Base-by-base conservation (phyloP, 2,888 invertebrate species). In the Erebia ligea region DNA sequence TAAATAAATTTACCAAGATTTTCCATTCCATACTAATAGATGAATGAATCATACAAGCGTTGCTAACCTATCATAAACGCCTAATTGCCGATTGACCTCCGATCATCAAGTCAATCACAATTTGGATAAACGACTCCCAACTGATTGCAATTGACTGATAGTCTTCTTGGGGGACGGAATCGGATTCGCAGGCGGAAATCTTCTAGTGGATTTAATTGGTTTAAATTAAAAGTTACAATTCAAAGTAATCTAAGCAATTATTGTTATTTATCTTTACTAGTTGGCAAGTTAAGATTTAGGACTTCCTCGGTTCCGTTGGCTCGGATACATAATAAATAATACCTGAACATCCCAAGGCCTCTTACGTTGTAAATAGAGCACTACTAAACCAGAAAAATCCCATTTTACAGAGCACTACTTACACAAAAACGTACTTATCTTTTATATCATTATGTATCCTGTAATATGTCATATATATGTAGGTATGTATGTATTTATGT, bases 41-140 rank as follows among this genome's bases (percentile, higher is more conserved):
- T 21, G 9, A 11, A 57, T 17, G 40, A 40, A 13, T 59, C 59
- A 40, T 57, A 3, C 25, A n/a, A 48, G 15, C 19, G 21, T 48
- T 48, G 45, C 45, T 21, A 21, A 9, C 48, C 21, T 62, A 62
- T 21, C 48, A 62, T n/a, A 77, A 80, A 78, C 78, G 71, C 77
- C 76, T 86, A 87, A 87, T 88, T 87, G 88, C 77, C 80, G 83
- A 82, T 87, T 89, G 89, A 88, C 86, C 87, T 82, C 78, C 75
- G 71, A 78, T 77, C 68, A 76, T 77, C 80, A 77, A 83, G 84
- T 86, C 85, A 84, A 81, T 85, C 85, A 84, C 86, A 85, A 87
- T 87, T 87, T 83, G 82, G 81, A 79, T 80, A 80, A 79, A 78
- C 77, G 77, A 76, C 79, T 57, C 40, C 66, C 56, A 19, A 77